Conservation (phyloP, 2,888 invertebrate species). For the Pyrochroa serraticornis region DNA sequence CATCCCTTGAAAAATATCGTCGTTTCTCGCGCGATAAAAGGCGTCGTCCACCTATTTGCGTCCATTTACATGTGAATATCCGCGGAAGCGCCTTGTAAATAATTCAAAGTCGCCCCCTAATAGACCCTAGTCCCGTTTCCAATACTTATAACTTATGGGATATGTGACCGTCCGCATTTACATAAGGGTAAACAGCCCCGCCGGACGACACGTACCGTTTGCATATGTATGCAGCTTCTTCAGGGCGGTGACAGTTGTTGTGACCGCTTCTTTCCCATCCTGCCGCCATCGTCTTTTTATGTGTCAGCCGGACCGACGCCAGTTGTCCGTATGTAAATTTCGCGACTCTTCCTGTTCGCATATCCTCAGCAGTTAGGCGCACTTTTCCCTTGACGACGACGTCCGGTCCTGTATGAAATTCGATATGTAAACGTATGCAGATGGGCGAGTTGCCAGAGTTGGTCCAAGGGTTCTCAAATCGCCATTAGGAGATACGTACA, state of each 20-base stretch:
- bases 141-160: conserved; percentile 48
- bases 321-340: conserved; percentile 53
- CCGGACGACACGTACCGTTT: conserved; percentile 41
- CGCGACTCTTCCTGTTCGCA: conserved; percentile 22
- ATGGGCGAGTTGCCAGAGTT: conserved; percentile 4
- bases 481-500: conserved; percentile 51
- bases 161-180: conserved; percentile 37
- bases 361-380: conserved; percentile 11
- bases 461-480: conserved; percentile 52
- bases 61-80: conserved; percentile 53
- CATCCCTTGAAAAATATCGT: conserved; percentile 2
- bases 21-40: conserved; percentile 47
- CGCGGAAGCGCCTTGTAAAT: conserved; percentile 56
- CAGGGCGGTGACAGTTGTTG: conserved; percentile 52
- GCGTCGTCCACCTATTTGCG: conserved; percentile 48
- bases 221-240: conserved; percentile 47
- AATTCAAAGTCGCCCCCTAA: conserved; percentile 57
- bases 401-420: conserved; percentile 21
- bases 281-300: conserved; percentile 52
- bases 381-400: background rate
- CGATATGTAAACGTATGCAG: conserved; percentile 33
- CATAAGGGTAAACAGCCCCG: conserved; percentile 30
- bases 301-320: conserved; percentile 56
- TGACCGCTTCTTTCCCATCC: conserved; percentile 35
- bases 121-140: conserved; percentile 46